Conservation (phyloP, 2,888 invertebrate genomes). For the Rhaphigaster nebulosa region DNA sequence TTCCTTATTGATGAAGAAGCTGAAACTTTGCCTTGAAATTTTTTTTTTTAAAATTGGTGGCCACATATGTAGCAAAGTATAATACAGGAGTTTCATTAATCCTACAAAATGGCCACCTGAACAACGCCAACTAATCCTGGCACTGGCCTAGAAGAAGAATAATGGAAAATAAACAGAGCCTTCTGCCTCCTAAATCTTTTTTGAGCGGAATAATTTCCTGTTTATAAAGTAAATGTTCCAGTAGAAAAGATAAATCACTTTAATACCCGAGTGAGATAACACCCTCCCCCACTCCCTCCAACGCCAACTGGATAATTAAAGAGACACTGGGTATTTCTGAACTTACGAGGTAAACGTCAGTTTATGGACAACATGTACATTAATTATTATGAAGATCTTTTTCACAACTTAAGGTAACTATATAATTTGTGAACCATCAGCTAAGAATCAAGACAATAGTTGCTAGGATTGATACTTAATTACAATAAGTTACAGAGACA, state of each 20-base stretch:
- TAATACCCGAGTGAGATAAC: neutral
- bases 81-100: neutral
- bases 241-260: constrained; percentile 6
- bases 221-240: constrained; percentile 20
- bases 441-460: too few species aligned
- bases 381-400: neutral
- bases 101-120: neutral
- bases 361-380: neutral
- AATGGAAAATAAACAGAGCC: constrained; percentile 4
- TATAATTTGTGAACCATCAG: too few species aligned
- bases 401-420: neutral
- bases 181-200: constrained; percentile 5
- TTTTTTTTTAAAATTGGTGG: too few species aligned
- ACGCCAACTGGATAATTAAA: neutral
- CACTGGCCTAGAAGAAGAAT: neutral
- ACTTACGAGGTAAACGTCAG: neutral
- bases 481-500: too few species aligned
- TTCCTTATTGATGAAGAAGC: too few species aligned
- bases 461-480: too few species aligned
- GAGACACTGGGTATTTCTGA: neutral
- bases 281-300: neutral
- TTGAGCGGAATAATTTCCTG: constrained; percentile 15
- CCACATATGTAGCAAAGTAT: too few species aligned
- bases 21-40: too few species aligned
- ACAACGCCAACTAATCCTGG: neutral